Percentiles rank a stretch among this genome's conserved stretches.
phyloP scores from a whole-genome alignment of 2,113 vertebrate genomes.

The Corydoras maculifer region DNA sequence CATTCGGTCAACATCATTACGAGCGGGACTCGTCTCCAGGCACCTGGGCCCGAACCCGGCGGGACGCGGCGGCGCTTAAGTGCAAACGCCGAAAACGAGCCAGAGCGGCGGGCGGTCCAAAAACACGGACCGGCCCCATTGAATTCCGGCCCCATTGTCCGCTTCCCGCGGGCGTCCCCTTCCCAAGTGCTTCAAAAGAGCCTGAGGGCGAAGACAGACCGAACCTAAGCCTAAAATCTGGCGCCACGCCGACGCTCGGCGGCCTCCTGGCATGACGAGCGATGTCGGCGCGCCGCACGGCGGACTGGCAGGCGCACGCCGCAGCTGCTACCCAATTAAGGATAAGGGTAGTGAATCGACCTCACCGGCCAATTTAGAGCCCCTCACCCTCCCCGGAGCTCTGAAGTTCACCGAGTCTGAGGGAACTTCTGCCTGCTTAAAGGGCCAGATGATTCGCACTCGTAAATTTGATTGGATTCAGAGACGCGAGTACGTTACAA shows the following conservation, averaged over 20 bases:
- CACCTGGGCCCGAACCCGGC: background rate
- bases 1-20: slow-evolving; percentile 11
- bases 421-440: too few species aligned
- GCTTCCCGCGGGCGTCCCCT: slow-evolving; percentile 13
- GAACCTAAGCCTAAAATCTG: slow-evolving; percentile 54
- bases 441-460: too few species aligned
- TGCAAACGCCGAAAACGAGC: background rate
- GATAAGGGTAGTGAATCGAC: slow-evolving; percentile 33
- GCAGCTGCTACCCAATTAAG: slow-evolving; percentile 64
- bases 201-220: slow-evolving; percentile 11
- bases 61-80: slow-evolving; percentile 3
- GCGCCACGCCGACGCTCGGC: slow-evolving; percentile 52
- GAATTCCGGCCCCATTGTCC: background rate
- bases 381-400: background rate
- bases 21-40: slow-evolving; percentile 5
- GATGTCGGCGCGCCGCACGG: slow-evolving; percentile 56
- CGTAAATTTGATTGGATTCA: too few species aligned
- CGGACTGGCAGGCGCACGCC: slow-evolving; percentile 59
- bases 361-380: background rate
- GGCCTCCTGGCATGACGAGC: slow-evolving; percentile 54
- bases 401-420: too few species aligned
- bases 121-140: background rate
- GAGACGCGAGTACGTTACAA: too few species aligned
- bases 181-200: slow-evolving; percentile 5
- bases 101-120: slow-evolving; percentile 13